Percentiles rank a stretch among this genome's conserved stretches.
Evolutionary conservation across 1,140 invertebrate species (phyloP).

Genomic region (Geopemphigus sp.): DNA sequence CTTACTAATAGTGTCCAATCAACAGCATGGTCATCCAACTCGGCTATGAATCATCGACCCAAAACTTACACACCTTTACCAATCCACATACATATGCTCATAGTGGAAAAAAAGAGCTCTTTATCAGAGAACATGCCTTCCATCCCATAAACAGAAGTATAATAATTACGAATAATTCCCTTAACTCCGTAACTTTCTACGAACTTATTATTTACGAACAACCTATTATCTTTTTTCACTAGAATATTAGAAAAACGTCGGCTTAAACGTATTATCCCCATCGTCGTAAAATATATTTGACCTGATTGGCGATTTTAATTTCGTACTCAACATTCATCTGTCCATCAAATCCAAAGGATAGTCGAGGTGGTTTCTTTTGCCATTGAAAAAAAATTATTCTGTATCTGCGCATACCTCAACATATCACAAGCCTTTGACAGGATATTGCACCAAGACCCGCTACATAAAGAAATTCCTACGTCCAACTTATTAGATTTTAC

Average conservation of each 20-base stretch:
- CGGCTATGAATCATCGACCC: background rate
- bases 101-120: background rate
- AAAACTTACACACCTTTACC: background rate
- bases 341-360: conserved; percentile 53
- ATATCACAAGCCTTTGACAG: conserved; percentile 51
- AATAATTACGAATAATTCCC: conserved; percentile 52
- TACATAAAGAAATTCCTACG: too few species aligned
- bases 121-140: background rate
- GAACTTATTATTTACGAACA: too few species aligned
- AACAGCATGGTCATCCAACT: background rate
- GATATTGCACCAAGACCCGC: background rate
- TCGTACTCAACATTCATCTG: conserved; percentile 53
- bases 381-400: conserved; percentile 51
- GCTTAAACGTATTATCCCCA: conserved; percentile 52
- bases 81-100: background rate
- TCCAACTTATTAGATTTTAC: background rate
- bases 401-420: conserved; percentile 51
- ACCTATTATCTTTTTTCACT: too few species aligned
- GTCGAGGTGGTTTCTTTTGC: conserved; percentile 46
- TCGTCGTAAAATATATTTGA: conserved; percentile 51
- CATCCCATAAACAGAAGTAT: background rate
- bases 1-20: too few species aligned
- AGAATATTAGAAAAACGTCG: too few species aligned
- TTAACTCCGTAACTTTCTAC: conserved; percentile 53
- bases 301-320: conserved; percentile 56